Conservation (phyloP, 2,113 vertebrate species). For the Pitta sordida region DNA sequence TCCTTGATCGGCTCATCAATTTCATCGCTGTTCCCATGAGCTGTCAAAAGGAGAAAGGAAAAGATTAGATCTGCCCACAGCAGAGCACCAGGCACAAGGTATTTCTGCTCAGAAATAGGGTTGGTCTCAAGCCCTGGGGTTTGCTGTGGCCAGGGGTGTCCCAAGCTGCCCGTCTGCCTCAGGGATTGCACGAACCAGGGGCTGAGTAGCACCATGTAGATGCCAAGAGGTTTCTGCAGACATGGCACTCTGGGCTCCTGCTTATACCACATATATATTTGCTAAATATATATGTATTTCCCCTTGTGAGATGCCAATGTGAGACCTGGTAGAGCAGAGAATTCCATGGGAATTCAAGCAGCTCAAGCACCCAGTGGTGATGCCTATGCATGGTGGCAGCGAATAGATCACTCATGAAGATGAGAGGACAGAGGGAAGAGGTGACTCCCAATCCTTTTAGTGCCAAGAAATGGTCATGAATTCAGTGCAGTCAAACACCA, state of each 20-base stretch:
- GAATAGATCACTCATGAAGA: not conserved
- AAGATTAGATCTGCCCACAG: not conserved
- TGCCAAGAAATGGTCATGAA: not conserved
- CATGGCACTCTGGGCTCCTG: not conserved
- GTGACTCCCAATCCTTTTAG: not conserved
- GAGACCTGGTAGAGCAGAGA: not conserved
- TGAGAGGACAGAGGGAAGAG: not conserved
- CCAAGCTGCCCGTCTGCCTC: not conserved
- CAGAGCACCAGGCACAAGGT: not conserved
- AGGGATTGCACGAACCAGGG: not conserved
- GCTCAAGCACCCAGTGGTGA: not conserved
- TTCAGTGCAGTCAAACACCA: not conserved
- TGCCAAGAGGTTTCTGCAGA: not conserved
- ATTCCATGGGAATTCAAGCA: not conserved
- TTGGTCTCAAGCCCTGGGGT: not conserved
- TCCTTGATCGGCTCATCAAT: conserved; percentile 83
- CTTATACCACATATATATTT: not conserved
- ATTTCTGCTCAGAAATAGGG: not conserved
- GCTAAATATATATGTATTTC: not conserved
- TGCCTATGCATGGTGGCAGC: not conserved
- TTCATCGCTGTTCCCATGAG: conserved; percentile 87
- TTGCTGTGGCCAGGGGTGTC: not conserved
- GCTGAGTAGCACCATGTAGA: not conserved
- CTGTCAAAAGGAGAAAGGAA: conserved; percentile 61
- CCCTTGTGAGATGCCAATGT: not conserved